A percentile compares a stretch with the other conserved stretches of the same genome.
Evolutionary conservation across 2,113 vertebrate genomes (phyloP).

Genomic region (Myotis brandtii): DNA sequence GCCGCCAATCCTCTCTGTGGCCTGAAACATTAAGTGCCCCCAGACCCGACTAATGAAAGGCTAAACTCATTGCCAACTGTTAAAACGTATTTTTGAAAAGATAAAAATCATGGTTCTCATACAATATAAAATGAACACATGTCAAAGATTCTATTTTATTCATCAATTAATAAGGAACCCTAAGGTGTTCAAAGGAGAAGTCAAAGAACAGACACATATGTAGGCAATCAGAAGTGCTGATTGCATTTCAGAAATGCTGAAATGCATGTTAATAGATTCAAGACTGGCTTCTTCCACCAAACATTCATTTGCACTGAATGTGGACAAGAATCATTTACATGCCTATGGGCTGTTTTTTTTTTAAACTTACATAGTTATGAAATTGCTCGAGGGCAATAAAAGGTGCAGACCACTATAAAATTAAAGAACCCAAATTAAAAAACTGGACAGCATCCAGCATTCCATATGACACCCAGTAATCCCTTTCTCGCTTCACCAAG

Average conservation of each 20-base stretch:
- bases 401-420: neutral
- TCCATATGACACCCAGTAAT: neutral
- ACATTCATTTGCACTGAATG: neutral
- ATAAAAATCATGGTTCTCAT: conserved; percentile 17
- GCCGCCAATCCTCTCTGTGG: conserved; percentile 35
- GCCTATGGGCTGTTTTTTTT: neutral
- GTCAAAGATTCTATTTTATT: conserved; percentile 8
- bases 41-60: conserved; percentile 41
- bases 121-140: conserved; percentile 28
- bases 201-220: neutral
- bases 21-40: conserved; percentile 36
- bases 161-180: conserved; percentile 1
- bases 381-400: neutral
- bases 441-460: neutral
- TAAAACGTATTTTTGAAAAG: conserved; percentile 1
- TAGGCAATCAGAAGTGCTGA: conserved; percentile 27
- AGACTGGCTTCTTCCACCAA: neutral
- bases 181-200: conserved; percentile 51
- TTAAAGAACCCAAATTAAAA: neutral
- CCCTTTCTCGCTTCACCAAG: neutral
- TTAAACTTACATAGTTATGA: neutral
- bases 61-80: conserved; percentile 12
- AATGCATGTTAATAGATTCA: neutral
- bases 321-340: neutral
- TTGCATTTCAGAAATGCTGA: neutral